These are phyloP conservation scores for Pempheris klunzingeri DNA, from an alignment of 2,797 vertebrate genomes.

Conservation along the genomic window DNA sequence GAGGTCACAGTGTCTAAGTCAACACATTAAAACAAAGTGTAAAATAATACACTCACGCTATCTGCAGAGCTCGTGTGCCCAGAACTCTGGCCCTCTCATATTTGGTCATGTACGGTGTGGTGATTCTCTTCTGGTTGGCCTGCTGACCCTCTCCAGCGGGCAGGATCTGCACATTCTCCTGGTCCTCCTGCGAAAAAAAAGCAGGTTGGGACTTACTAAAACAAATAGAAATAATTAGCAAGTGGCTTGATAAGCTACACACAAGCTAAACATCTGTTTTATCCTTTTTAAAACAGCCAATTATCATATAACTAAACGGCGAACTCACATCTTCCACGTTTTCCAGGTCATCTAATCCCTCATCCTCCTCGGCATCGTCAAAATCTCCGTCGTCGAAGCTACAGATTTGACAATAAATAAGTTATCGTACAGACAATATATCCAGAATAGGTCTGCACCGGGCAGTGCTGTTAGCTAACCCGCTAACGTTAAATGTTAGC, in stretches of 20 bases:
- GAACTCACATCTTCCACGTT: slow-evolving; percentile 92
- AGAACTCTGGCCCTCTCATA: slow-evolving; percentile 96
- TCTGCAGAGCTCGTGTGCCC: slow-evolving; percentile 96
- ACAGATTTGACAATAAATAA: neutral
- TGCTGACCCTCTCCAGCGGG: slow-evolving; percentile 94
- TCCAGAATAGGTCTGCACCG: rapidly evolving
- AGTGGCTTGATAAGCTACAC: neutral
- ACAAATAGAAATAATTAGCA: no score
- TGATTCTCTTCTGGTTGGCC: slow-evolving; percentile 97
- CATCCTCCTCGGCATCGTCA: slow-evolving; percentile 96
- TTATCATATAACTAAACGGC: rapidly evolving
- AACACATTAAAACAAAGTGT: no score
- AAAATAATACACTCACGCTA: slow-evolving; percentile 92
- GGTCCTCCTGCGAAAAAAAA: slow-evolving; percentile 89
- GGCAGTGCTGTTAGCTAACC: neutral
- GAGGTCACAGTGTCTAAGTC: neutral
- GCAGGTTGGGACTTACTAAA: neutral
- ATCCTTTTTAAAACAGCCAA: no score
- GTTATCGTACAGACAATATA: neutral
- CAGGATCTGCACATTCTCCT: slow-evolving; percentile 95
- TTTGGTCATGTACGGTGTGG: slow-evolving; percentile 98
- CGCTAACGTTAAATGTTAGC: slow-evolving; percentile 12
- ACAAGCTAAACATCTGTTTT: neutral
- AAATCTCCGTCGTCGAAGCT: slow-evolving; percentile 98
- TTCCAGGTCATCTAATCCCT: slow-evolving; percentile 95